Evolutionary conservation across 1,140 invertebrate species (phyloP), one percentile per base, ranked within the genome.

Genomic region (Nasonia longicornis): DNA sequence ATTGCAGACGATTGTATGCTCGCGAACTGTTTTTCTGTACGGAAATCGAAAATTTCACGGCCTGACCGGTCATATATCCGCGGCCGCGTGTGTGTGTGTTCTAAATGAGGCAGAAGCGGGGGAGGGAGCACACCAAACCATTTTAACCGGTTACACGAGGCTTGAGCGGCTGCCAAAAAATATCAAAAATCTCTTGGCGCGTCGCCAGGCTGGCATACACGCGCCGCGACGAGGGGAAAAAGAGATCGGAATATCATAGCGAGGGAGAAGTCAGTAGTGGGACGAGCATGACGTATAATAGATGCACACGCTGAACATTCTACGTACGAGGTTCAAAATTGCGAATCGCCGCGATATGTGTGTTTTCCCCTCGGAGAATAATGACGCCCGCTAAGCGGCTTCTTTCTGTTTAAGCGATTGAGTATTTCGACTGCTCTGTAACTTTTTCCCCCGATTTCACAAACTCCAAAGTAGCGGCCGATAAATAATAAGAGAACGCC

Each of bases 181-280:
- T 89, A 88, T 87, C 83, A 87, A 87, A 88, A 88, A 87, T 88
- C 84, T 85, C 78, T 84, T 89, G 88, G 87, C 87, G 16, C 26
- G 0, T 0, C 58, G 84, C 87, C 88, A 89, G 72, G 16, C 29
- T 11, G 48, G 76, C 67, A 79, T 78, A 79, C 85, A 86, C 75
- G 77, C 85, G 85, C 75, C 77, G 10, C 35, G 45, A 16, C 2
- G 8, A 48, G 14, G 45, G 45, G 14, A 4, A 48, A 16, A 3
- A 48, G 14, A 14, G 45, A 14, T 10, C 2, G 38, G 38, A 8
- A 42, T 42, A 42, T 20, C 20, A n/a, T 58, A 58, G 16, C 14
- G 26, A 26, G 0, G 52, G 20, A n/a, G 52, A 58, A 58, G 20
- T 58, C 52, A 6, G 52, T 67, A 3, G 52, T 67, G 22, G 22